A percentile compares a stretch with the other conserved stretches of the same genome.
Conservation (phyloP, 1,140 invertebrate genomes). For the Scaptomyza pallida region DNA sequence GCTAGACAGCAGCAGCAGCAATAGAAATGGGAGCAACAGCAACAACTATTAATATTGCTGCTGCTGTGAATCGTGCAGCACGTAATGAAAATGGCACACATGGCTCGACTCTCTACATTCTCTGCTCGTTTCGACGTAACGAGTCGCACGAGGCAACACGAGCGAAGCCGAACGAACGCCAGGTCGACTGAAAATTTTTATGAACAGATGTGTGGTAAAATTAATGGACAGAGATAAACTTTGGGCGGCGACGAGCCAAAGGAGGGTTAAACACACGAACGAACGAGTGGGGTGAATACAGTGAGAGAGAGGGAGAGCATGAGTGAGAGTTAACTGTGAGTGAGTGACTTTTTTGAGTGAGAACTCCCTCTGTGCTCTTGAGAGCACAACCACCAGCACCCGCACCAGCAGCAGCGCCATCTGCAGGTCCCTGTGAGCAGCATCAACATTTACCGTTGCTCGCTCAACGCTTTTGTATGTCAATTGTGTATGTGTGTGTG, state of each 20-base stretch:
- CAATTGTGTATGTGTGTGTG: background rate
- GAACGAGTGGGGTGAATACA: slow-evolving; percentile 4
- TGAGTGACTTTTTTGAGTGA: slow-evolving; percentile 39
- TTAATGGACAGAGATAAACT: slow-evolving; percentile 81
- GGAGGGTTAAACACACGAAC: slow-evolving; percentile 59
- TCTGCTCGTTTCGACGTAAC: background rate
- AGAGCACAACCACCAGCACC: no score
- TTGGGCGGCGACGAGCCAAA: slow-evolving; percentile 24
- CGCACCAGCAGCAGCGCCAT: no score
- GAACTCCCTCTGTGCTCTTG: background rate
- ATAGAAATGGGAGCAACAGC: slow-evolving; percentile 31
- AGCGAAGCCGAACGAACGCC: slow-evolving; percentile 69
- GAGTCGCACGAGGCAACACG: slow-evolving; percentile 35
- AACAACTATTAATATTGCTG: slow-evolving; percentile 53
- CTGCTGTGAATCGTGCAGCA: slow-evolving; percentile 33
- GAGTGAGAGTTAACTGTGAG: background rate
- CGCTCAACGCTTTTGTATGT: background rate
- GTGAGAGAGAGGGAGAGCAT: slow-evolving; percentile 9
- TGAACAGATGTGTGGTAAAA: slow-evolving; percentile 82
- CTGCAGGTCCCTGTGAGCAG: no score
- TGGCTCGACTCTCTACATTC: slow-evolving; percentile 20
- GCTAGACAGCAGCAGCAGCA: background rate
- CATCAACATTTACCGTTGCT: no score
- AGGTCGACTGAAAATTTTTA: slow-evolving; percentile 76
- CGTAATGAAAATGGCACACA: slow-evolving; percentile 79